Conservation (phyloP, 2,888 invertebrate species). For the Tenodera sinensis region DNA sequence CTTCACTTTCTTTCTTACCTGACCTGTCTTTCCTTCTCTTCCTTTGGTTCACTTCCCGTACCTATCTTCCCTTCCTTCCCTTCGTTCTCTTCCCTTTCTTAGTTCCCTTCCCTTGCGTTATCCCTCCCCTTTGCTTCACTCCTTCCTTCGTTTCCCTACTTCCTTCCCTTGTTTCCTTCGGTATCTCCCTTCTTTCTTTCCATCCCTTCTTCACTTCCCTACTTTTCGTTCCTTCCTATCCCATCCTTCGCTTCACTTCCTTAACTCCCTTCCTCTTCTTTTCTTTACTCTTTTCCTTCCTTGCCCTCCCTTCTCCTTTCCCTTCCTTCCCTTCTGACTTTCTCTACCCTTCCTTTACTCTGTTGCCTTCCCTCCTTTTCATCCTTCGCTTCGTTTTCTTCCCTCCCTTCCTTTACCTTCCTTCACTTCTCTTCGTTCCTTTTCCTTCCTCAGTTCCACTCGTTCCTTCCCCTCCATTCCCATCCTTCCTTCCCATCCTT, state of each 20-base stretch:
- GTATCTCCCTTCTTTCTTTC: background rate
- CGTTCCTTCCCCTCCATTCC: background rate
- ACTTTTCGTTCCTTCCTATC: too few relatives aligned
- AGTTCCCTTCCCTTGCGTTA: background rate
- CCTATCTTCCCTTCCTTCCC: background rate
- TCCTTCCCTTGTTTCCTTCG: background rate
- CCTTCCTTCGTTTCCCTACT: background rate
- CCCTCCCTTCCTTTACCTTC: background rate
- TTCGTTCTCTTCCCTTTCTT: background rate
- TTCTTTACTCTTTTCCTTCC: too few relatives aligned
- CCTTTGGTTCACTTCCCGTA: too few relatives aligned
- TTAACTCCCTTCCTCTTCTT: too few relatives aligned
- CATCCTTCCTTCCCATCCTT: background rate
- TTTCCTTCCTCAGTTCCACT: background rate
- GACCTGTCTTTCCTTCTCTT: too few relatives aligned
- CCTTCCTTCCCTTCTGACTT: background rate
- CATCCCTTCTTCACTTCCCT: too few relatives aligned
- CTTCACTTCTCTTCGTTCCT: background rate
- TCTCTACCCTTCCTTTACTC: background rate
- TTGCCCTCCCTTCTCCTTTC: too few relatives aligned
- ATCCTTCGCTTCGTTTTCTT: background rate
- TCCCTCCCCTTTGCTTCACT: background rate
- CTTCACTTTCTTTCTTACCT: too few relatives aligned
- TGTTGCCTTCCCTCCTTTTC: background rate
- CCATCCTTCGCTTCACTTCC: too few relatives aligned